Evolutionary conservation across 2,113 vertebrate genomes (phyloP).

Genomic region (Pipa parva): DNA sequence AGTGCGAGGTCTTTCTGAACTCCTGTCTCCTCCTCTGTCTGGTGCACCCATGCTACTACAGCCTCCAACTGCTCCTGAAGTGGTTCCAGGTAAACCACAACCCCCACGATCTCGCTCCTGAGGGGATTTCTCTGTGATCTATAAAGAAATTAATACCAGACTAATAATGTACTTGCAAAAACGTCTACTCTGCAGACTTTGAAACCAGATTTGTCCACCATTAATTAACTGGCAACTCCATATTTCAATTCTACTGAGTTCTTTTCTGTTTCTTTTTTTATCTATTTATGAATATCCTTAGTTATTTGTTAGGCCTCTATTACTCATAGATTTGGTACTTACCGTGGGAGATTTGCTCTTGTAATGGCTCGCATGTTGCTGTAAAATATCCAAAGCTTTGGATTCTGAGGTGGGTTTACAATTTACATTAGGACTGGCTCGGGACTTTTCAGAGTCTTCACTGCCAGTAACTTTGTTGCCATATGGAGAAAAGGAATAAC

Average conservation of each 20-base stretch:
- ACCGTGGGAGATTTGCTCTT: constrained; percentile 98
- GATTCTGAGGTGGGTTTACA: constrained; percentile 87
- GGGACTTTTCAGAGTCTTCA: constrained; percentile 88
- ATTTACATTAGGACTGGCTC: constrained; percentile 86
- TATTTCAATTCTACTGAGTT: no score
- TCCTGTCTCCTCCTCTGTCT: constrained; percentile 64
- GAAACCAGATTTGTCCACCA: no score
- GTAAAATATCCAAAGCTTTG: constrained; percentile 95
- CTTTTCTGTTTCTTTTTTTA: no score
- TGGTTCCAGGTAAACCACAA: constrained; percentile 60
- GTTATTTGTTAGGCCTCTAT: no score
- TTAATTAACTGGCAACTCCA: no score
- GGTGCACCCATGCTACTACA: constrained; percentile 63
- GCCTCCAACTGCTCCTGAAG: constrained; percentile 61
- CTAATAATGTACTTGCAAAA: no score
- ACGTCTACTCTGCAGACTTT: no score
- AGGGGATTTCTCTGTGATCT: constrained; percentile 73
- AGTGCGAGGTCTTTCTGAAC: constrained; percentile 85
- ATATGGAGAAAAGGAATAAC: constrained; percentile 92
- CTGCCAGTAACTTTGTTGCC: constrained; percentile 79
- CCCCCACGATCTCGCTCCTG: constrained; percentile 82
- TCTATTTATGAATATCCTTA: no score
- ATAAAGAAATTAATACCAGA: constrained; percentile 45
- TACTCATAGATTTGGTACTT: no score
- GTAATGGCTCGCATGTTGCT: constrained; percentile 97